Evolutionary conservation across 92 coral and sea anemone genomes (phyloP).

Genomic region (Pocillopora grandis): DNA sequence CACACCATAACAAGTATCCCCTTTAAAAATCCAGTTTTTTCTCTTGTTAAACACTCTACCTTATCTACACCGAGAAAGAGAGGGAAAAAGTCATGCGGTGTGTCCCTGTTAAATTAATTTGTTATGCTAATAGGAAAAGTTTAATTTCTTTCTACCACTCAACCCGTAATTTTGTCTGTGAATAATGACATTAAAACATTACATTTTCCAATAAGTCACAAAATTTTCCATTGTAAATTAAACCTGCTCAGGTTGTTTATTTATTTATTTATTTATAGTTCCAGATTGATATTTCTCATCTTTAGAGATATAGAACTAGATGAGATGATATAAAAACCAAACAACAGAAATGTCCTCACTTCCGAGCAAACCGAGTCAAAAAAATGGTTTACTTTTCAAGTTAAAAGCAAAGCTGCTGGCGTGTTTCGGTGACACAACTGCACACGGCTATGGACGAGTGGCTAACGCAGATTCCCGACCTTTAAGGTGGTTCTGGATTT

Average conservation of each 20-base stretch:
- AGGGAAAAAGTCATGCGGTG: too few relatives aligned
- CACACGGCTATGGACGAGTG: slow-evolving; percentile 28
- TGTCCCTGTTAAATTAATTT: too few relatives aligned
- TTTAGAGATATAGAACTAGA: not conserved
- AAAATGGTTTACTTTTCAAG: not conserved
- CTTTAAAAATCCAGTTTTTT: too few relatives aligned
- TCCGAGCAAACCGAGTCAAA: not conserved
- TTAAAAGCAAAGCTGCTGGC: not conserved
- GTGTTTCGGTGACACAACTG: slow-evolving; percentile 21
- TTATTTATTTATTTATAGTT: not conserved
- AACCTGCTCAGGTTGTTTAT: not conserved
- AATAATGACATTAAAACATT: too few relatives aligned
- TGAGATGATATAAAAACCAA: not conserved
- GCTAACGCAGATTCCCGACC: slow-evolving; percentile 3
- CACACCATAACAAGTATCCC: too few relatives aligned
- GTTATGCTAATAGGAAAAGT: too few relatives aligned
- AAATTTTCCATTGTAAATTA: not conserved
- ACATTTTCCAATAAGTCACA: too few relatives aligned
- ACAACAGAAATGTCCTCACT: not conserved
- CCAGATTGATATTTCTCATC: not conserved
- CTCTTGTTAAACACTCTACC: too few relatives aligned
- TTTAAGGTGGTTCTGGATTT: slow-evolving; percentile 16
- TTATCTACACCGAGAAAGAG: too few relatives aligned
- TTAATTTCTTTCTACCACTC: too few relatives aligned
- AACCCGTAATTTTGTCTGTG: too few relatives aligned